Base-by-base conservation (phyloP, 2,113 vertebrate species). In the Actenoides lindsayi region DNA sequence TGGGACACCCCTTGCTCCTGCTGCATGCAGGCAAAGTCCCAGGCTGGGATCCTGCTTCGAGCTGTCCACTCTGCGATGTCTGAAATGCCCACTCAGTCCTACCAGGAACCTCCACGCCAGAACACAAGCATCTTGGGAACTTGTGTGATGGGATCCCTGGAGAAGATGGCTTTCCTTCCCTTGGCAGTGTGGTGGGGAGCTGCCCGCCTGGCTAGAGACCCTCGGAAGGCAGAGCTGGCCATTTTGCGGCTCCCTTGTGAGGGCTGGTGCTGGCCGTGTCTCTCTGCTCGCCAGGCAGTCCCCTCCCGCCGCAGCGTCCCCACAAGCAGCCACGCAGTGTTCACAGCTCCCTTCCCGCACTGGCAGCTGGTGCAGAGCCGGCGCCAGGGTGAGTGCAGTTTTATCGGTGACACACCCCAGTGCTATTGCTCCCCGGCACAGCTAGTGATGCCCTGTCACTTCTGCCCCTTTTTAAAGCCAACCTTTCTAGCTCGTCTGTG, bases 391-490 rank as follows among this genome's bases (percentile, higher is more conserved):
- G 33, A 79, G 78, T 7, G 1, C 68, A 25, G 79, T 17, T 31
- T 89, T 93, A 70, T 6, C 2, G 0, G 37, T 11, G 4, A 46
- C 60, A 20, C 5, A 4, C 21, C 60, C 9, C 3, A 70, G 59
- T 59, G 51, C 56, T 8, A 7, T 53, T 50, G 53, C 37, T 7
- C 37, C 4, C 24, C 0, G 1, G 50, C 11, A 31, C 90, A 83
- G 63, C 30, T 33, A 15, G 37, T 5, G 2, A 7, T 75, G 80
- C 37, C 6, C 4, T 50, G 54, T 80, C 60, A 31, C 41, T 89
- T 65, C 75, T 83, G 25, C 77, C 90, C 76, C n/a, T 25, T 95
- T 96, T 93, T 90, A 97, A 96, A 96, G 64, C 73, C 63, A 92
- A 90, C 27, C 50, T 86, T 95, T 77, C 68, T 56, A 86, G 54